Evolutionary conservation across 2,113 vertebrate genomes (phyloP).

Genomic region (Ariopsis seemanni): DNA sequence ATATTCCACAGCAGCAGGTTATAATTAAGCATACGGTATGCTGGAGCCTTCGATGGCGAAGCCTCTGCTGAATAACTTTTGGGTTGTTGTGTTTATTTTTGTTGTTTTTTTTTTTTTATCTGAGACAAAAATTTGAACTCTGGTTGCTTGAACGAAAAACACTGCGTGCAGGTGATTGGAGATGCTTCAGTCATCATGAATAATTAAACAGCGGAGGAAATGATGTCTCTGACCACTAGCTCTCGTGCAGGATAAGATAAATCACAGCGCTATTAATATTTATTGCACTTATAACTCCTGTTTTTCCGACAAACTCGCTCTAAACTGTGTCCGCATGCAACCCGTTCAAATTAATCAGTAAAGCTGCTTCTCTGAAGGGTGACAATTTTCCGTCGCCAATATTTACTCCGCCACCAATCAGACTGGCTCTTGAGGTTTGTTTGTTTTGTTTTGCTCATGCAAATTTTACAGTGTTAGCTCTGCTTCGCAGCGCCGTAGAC

Average conservation of each 20-base stretch:
- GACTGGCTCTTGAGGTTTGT: neutral
- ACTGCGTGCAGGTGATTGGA: slow-evolving; percentile 8
- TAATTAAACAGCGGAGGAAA: slow-evolving; percentile 34
- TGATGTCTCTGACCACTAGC: slow-evolving; percentile 34
- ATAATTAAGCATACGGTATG: slow-evolving; percentile 55
- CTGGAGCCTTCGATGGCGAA: slow-evolving; percentile 4
- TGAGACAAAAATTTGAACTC: neutral
- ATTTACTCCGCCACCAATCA: slow-evolving; percentile 47
- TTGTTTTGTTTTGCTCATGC: slow-evolving; percentile 25
- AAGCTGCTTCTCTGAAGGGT: slow-evolving; percentile 17
- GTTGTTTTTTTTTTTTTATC: neutral
- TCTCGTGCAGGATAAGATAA: slow-evolving; percentile 41
- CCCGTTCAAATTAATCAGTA: slow-evolving; percentile 23
- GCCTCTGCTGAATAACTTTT: slow-evolving; percentile 2
- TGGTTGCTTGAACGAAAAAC: slow-evolving; percentile 24
- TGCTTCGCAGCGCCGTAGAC: neutral
- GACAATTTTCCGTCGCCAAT: slow-evolving; percentile 37
- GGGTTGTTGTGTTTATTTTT: neutral
- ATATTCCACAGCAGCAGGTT: slow-evolving; percentile 49
- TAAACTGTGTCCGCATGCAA: slow-evolving; percentile 20
- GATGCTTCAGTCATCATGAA: slow-evolving; percentile 41
- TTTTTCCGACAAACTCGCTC: slow-evolving; percentile 38
- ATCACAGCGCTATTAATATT: slow-evolving; percentile 51
- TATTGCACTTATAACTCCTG: slow-evolving; percentile 45
- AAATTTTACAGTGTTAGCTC: slow-evolving; percentile 18